Evolutionary conservation across 2,797 vertebrate genomes (phyloP).

Genomic region (Pempheris klunzingeri): DNA sequence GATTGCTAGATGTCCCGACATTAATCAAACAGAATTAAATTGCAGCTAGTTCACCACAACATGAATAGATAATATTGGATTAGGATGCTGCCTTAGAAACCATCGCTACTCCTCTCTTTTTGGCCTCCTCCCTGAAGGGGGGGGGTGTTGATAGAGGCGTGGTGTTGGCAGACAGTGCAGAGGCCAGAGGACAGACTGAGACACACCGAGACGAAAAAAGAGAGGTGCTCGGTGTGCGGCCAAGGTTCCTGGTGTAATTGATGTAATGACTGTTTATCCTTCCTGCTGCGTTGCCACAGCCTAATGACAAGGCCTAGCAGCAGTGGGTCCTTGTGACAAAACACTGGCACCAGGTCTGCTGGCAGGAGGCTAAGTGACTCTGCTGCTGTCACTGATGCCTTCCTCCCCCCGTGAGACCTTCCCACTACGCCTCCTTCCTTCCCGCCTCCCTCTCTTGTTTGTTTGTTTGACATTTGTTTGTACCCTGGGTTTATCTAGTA

Average conservation of each 20-base stretch:
- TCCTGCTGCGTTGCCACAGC: slow-evolving; percentile 86
- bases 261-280: slow-evolving; percentile 91
- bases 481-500: slow-evolving; percentile 76
- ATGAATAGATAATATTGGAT: slow-evolving; percentile 29
- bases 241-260: slow-evolving; percentile 86
- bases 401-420: slow-evolving; percentile 62
- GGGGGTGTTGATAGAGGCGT: slow-evolving; percentile 18
- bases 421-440: slow-evolving; percentile 29
- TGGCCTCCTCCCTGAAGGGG: slow-evolving; percentile 40
- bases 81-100: slow-evolving; percentile 20
- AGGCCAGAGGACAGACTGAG: slow-evolving; percentile 70
- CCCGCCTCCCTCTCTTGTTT: slow-evolving; percentile 76
- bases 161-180: slow-evolving; percentile 53
- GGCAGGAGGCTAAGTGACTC: slow-evolving; percentile 89
- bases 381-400: slow-evolving; percentile 78
- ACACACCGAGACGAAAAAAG: slow-evolving; percentile 58
- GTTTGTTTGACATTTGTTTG: slow-evolving; percentile 84
- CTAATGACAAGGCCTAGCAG: slow-evolving; percentile 89
- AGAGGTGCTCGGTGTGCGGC: slow-evolving; percentile 80
- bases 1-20: slow-evolving; percentile 11
- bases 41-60: slow-evolving; percentile 11
- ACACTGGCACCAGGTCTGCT: slow-evolving; percentile 86
- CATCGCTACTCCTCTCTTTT: slow-evolving; percentile 21
- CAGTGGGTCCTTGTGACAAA: slow-evolving; percentile 89
- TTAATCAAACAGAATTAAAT: slow-evolving; percentile 54